Conservation (phyloP, 37 sponge, comb jelly and placozoan genomes). For the Diacarnus erythraeanus region DNA sequence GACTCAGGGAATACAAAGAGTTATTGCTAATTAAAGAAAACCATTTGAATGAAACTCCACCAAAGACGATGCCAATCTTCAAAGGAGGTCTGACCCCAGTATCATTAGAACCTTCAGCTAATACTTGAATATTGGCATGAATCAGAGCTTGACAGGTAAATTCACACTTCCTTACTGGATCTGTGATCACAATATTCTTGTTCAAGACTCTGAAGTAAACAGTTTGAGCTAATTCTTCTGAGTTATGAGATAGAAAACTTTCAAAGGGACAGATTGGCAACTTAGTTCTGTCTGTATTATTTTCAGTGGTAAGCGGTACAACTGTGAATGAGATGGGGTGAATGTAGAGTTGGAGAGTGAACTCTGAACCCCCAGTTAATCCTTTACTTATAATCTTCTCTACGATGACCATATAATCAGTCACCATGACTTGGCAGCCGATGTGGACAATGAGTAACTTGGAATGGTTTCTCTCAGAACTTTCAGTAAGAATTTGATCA, state of each 20-base stretch:
- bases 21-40: slow-evolving; percentile 12
- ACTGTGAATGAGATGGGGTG: background rate
- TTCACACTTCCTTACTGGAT: background rate
- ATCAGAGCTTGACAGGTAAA: slow-evolving; percentile 11
- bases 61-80: slow-evolving; percentile 1
- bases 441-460: background rate
- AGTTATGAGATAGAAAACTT: background rate
- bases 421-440: background rate
- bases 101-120: background rate
- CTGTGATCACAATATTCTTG: background rate
- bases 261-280: background rate
- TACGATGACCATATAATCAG: background rate
- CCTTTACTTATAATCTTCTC: background rate
- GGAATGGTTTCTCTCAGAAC: background rate
- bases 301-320: background rate
- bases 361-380: background rate
- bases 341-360: background rate
- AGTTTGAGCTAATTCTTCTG: background rate
- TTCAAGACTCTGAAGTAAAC: slow-evolving; percentile 10
- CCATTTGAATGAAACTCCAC: slow-evolving; percentile 2
- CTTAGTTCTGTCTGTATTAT: background rate
- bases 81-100: background rate
- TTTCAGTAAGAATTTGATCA: background rate
- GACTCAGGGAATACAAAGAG: slow-evolving; percentile 14
- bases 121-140: background rate